phyloP scores from a whole-genome alignment of 1,140 invertebrate genomes.

The Eumeta japonica region DNA sequence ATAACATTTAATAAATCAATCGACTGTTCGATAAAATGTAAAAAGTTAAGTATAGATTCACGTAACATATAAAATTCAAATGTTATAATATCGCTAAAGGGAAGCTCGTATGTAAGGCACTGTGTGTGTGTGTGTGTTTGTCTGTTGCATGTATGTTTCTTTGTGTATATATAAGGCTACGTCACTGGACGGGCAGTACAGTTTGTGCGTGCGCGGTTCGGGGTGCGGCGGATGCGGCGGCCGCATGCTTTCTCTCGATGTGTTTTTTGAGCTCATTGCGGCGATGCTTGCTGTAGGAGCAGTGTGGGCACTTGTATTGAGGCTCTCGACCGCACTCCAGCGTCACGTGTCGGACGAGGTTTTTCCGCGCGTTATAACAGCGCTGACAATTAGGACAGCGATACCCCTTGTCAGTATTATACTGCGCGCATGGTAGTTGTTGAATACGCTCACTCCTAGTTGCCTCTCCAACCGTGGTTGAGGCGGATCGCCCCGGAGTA shows the following conservation, averaged over 20 bases:
- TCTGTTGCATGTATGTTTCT: no score
- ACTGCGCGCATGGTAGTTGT: constrained; percentile 40
- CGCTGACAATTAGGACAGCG: constrained; percentile 58
- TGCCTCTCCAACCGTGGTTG: no score
- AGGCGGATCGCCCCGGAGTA: no score
- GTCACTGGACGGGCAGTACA: constrained; percentile 9
- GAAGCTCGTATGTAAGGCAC: constrained; percentile 37
- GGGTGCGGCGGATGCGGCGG: constrained; percentile 6
- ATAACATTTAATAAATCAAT: no score
- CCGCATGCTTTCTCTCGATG: constrained; percentile 55
- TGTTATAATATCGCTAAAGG: no score
- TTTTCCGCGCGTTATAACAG: constrained; percentile 60
- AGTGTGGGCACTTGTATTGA: constrained; percentile 66
- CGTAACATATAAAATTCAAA: no score
- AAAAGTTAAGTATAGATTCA: no score
- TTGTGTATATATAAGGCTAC: no score
- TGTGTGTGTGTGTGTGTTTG: no score
- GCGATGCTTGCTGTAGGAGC: constrained; percentile 54
- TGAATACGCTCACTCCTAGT: constrained; percentile 10
- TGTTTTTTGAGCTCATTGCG: constrained; percentile 60
- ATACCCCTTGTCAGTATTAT: constrained; percentile 49
- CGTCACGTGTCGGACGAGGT: constrained; percentile 64
- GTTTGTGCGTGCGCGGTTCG: constrained; percentile 6
- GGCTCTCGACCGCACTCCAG: constrained; percentile 69
- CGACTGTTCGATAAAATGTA: no score